Conservation (phyloP, 2,797 vertebrate species). For the Sebastes dallii region DNA sequence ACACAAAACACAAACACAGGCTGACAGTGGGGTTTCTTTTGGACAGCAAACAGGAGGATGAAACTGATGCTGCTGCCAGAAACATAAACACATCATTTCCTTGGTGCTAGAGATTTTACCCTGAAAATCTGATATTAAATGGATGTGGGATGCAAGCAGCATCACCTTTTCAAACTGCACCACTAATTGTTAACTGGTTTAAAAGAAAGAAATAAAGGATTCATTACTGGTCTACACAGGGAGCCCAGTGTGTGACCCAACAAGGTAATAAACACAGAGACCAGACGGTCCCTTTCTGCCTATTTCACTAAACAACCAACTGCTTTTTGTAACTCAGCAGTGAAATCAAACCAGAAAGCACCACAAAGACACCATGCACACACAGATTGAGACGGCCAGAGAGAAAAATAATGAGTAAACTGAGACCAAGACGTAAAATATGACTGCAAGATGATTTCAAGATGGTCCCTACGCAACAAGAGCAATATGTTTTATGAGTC, state of each 20-base stretch:
- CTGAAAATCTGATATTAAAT: neutral
- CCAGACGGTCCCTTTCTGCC: neutral
- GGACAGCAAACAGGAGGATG: neutral
- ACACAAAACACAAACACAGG: conserved; percentile 44
- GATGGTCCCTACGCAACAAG: conserved; percentile 27
- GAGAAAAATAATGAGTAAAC: neutral
- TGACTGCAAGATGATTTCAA: conserved; percentile 28
- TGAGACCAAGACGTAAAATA: conserved; percentile 11
- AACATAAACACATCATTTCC: neutral
- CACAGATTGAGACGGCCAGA: neutral
- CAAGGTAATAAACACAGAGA: neutral
- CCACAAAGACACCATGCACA: neutral
- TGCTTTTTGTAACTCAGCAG: neutral
- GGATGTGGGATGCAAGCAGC: conserved; percentile 8
- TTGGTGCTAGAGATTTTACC: neutral
- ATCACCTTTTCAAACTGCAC: conserved; percentile 7
- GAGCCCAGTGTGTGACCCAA: neutral
- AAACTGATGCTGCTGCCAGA: neutral
- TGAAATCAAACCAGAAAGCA: conserved; percentile 2
- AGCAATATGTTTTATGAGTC: conserved; percentile 44
- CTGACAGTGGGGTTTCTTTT: neutral
- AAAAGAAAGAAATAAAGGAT: neutral
- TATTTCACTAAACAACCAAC: neutral
- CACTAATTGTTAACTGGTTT: neutral
- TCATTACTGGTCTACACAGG: neutral